Evolutionary conservation across 2,888 invertebrate genomes (phyloP), one percentile per base, ranked within the genome.

Genomic region (Drosophila antonietae): DNA sequence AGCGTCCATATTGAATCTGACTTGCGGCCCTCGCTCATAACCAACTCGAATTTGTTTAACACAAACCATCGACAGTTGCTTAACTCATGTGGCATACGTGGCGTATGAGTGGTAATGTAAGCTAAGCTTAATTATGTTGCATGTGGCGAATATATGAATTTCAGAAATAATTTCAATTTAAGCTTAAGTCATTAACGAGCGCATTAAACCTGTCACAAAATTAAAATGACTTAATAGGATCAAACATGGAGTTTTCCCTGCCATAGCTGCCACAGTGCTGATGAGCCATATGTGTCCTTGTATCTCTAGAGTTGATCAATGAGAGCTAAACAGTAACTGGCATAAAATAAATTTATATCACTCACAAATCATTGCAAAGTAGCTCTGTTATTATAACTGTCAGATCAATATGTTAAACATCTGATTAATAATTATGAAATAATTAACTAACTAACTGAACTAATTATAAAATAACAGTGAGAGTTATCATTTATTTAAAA

Each of bases 71-170:
- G 18, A 39, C 53, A 33, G 23, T 39, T 64, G 58, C 20, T 39
- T 9, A 28, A n/a, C 23, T 68, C 31, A 67, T 66, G 41, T 60
- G 68, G 41, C 51, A 47, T 15, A 7, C 73, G 64, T 60, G 68
- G 71, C 85, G 79, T 73, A 78, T 83, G 56, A 51, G 58, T 56
- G 62, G 68, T 84, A 69, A 82, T 72, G 56, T 72, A 65, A 69
- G 67, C 59, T 53, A 58, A 78, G 77, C 78, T 61, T 67, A 83
- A 78, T 82, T 88, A 78, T 75, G 47, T 41, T 59, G 31, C 10
- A 31, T 33, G 20, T 3, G 8, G 53, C 53, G 44, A 31, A 49
- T 5, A 20, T 63, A 60, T 52, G 2, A 7, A 39, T 18, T 64
- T 61, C 35, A 65, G n/a, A 43, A 3, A 37, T 41, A 56, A 20